Conservation (phyloP, 2,888 invertebrate species). For the Troides aeacus region DNA sequence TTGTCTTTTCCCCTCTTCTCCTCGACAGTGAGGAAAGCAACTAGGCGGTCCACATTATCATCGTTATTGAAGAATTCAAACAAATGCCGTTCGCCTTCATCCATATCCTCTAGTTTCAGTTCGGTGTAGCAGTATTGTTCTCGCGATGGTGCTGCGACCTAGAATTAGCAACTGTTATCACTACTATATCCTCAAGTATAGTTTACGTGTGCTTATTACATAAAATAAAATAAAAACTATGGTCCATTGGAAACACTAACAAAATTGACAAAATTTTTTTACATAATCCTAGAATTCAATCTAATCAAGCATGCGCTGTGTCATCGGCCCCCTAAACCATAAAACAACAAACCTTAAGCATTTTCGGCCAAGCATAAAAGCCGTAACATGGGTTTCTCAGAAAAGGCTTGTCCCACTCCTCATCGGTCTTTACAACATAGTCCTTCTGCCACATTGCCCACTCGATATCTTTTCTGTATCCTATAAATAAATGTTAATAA, state of each 20-base stretch:
- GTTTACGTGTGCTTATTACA: background rate
- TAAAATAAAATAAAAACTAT: background rate
- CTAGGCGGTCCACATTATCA: conserved; percentile 84
- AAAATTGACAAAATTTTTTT: background rate
- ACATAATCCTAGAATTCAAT: background rate
- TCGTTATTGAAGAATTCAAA: conserved; percentile 84
- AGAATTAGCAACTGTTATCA: conserved; percentile 18
- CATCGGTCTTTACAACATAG: conserved; percentile 80
- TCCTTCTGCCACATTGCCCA: conserved; percentile 87
- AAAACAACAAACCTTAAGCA: conserved; percentile 73
- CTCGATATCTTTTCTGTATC: conserved; percentile 84
- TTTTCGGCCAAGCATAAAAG: conserved; percentile 79
- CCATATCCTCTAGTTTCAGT: conserved; percentile 75
- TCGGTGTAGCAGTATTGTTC: conserved; percentile 82
- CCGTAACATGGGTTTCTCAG: conserved; percentile 85
- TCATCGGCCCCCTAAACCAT: background rate
- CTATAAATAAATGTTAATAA: conserved; percentile 42
- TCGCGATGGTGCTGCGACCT: conserved; percentile 84
- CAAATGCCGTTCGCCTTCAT: conserved; percentile 83
- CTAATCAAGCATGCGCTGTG: background rate
- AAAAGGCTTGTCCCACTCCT: conserved; percentile 87
- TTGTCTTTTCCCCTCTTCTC: conserved; percentile 92
- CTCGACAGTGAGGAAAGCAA: conserved; percentile 88
- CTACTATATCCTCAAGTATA: background rate
- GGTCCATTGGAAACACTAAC: too few relatives aligned